A percentile compares a stretch with the other conserved stretches of the same genome.
These are phyloP conservation scores for Mionectes olivaceus DNA, from an alignment of 2,797 vertebrate species.

Conservation along the genomic window DNA sequence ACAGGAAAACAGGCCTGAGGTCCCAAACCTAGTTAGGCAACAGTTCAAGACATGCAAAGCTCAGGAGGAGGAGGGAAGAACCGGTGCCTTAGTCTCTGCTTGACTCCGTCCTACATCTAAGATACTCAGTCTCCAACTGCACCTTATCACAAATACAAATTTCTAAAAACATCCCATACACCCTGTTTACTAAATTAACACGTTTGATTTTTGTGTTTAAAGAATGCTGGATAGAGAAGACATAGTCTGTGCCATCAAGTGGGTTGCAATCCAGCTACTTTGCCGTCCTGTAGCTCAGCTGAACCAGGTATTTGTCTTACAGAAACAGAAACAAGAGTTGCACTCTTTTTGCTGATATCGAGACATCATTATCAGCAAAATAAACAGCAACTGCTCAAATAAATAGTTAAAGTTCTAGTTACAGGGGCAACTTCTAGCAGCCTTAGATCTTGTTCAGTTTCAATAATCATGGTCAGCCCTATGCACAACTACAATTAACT, in stretches of 20 bases:
- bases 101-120: not conserved
- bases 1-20: not conserved
- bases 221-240: not conserved
- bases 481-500: not conserved
- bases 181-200: not conserved
- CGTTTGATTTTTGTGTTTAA: not conserved
- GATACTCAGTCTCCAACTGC: not conserved
- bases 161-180: not conserved
- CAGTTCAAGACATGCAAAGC: not conserved
- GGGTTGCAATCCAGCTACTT: not conserved
- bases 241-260: not conserved
- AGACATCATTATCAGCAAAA: not conserved
- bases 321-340: not conserved
- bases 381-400: not conserved
- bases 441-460: not conserved
- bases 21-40: not conserved
- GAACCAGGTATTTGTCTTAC: not conserved
- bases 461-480: not conserved
- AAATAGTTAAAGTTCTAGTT: not conserved
- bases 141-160: not conserved
- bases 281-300: not conserved
- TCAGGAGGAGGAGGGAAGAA: not conserved
- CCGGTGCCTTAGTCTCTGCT: not conserved
- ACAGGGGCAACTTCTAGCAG: not conserved
- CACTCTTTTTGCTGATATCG: not conserved